Conservation (phyloP, 2,113 vertebrate species). For the Tachuris rubrigastra region DNA sequence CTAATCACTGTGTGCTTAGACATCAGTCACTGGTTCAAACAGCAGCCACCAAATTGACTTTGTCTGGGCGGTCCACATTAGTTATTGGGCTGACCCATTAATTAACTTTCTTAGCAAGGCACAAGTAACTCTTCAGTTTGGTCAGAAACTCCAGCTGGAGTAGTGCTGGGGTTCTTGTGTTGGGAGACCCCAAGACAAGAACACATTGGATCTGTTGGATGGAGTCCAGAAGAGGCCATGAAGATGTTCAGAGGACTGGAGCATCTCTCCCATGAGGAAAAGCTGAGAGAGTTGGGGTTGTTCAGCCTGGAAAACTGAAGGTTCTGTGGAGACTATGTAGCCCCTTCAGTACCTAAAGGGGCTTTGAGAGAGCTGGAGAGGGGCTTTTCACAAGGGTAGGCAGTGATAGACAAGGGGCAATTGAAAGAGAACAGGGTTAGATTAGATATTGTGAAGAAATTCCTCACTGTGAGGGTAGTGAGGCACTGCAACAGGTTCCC, state of each 20-base stretch:
- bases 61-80: neutral
- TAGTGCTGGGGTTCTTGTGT: neutral
- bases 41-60: neutral
- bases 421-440: neutral
- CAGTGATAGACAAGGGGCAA: neutral
- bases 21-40: neutral
- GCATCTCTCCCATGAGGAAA: neutral
- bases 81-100: neutral
- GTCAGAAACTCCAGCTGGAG: neutral
- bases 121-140: neutral
- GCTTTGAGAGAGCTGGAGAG: neutral
- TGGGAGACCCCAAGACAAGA: neutral
- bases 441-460: neutral
- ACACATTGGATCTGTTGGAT: neutral
- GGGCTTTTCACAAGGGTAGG: neutral
- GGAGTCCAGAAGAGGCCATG: neutral
- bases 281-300: neutral
- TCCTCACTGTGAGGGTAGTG: neutral
- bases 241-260: neutral
- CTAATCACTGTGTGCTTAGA: neutral
- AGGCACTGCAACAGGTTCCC: neutral
- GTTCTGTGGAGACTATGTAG: neutral
- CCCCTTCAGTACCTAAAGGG: neutral
- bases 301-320: neutral
- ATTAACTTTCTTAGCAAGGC: neutral